Evolutionary conservation across 1,140 invertebrate species (phyloP).

Genomic region (Papilio glaucus): DNA sequence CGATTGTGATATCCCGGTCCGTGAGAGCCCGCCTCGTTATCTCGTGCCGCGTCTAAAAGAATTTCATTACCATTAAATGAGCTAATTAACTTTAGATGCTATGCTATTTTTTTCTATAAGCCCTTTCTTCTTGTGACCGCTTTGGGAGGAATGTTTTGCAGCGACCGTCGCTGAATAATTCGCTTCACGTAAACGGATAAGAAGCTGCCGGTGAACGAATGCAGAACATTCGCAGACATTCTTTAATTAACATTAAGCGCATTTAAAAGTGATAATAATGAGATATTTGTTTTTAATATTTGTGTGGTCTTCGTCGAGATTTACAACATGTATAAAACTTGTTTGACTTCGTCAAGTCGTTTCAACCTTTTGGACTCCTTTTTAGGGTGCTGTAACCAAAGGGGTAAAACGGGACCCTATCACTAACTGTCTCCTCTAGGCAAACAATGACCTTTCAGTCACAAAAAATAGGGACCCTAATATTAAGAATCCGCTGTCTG

Average conservation of each 20-base stretch:
- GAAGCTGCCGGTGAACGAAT: neutral
- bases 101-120: neutral
- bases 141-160: neutral
- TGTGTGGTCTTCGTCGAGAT: too few relatives aligned
- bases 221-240: neutral
- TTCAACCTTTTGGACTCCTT: too few relatives aligned
- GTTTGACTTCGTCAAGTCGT: too few relatives aligned
- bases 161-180: neutral
- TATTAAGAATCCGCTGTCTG: too few relatives aligned
- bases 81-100: constrained; percentile 15
- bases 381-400: too few relatives aligned
- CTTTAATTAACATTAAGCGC: neutral
- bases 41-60: constrained; percentile 13
- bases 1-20: constrained; percentile 21
- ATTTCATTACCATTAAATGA: constrained; percentile 33
- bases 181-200: constrained; percentile 5
- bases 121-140: neutral
- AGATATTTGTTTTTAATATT: too few relatives aligned
- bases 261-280: neutral
- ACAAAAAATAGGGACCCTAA: too few relatives aligned
- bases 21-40: constrained; percentile 29
- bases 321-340: too few relatives aligned
- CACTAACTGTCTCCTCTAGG: too few relatives aligned
- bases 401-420: too few relatives aligned
- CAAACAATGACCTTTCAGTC: too few relatives aligned